A percentile compares a stretch with the other conserved stretches of the same genome.
These are phyloP conservation scores for Emydura subglobosa DNA, from an alignment of 2,113 vertebrate genomes.

Conservation along the genomic window DNA sequence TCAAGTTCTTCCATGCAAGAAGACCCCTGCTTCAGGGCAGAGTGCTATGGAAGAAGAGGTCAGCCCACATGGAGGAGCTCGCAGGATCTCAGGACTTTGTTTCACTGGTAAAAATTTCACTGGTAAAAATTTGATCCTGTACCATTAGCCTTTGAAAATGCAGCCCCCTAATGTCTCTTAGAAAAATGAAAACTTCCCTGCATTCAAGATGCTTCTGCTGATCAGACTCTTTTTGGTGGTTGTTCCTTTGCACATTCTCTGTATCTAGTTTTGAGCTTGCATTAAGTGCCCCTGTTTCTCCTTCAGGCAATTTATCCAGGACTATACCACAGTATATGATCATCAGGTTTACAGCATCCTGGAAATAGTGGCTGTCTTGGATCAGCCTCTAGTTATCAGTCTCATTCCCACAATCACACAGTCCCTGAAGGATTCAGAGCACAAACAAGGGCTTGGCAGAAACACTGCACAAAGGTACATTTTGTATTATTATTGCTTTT, in stretches of 20 bases:
- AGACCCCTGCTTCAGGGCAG: background rate
- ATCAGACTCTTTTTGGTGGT: background rate
- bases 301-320: slow-evolving; percentile 90
- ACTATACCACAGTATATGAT: slow-evolving; percentile 85
- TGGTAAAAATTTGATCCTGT: background rate
- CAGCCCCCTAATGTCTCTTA: background rate
- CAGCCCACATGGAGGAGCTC: background rate
- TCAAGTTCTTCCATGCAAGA: background rate
- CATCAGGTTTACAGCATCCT: slow-evolving; percentile 88
- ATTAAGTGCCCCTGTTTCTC: slow-evolving; percentile 38
- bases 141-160: background rate
- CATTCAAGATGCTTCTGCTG: slow-evolving; percentile 22
- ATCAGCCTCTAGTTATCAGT: slow-evolving; percentile 80
- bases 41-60: background rate
- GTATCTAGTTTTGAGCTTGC: slow-evolving; percentile 32
- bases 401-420: slow-evolving; percentile 89
- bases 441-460: slow-evolving; percentile 92
- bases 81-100: background rate
- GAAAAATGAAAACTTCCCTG: background rate
- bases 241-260: slow-evolving; percentile 31
- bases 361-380: slow-evolving; percentile 85
- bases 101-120: background rate
- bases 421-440: slow-evolving; percentile 87
- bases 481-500: background rate
- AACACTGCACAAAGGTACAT: slow-evolving; percentile 89